phyloP scores from a whole-genome alignment of 2,113 vertebrate genomes.

The Odocoileus hemionus region DNA sequence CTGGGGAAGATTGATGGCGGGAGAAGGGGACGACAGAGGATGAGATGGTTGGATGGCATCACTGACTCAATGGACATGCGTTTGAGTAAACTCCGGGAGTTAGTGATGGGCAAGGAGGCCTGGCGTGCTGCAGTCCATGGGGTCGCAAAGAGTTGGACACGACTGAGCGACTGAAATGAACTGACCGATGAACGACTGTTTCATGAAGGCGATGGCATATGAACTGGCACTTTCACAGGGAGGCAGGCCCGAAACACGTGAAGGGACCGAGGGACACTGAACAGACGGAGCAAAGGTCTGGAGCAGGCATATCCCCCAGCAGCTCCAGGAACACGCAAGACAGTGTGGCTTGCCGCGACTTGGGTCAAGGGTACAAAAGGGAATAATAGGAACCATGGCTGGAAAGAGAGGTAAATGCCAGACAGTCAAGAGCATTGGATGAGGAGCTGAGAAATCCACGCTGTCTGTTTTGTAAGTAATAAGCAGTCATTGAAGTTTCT shows the following conservation, averaged over 20 bases:
- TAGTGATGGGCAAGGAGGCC: background rate
- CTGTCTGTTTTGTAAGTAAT: background rate
- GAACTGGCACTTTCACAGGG: background rate
- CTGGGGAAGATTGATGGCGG: rapidly evolving
- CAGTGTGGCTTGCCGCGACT: background rate
- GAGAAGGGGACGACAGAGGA: background rate
- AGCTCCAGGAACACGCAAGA: background rate
- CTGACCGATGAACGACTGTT: background rate
- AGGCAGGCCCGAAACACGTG: background rate
- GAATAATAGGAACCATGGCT: background rate
- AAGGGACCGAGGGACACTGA: background rate
- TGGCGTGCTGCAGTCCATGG: background rate
- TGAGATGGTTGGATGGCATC: background rate
- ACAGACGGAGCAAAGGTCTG: background rate
- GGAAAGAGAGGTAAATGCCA: background rate
- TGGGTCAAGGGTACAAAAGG: background rate
- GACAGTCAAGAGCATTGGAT: background rate
- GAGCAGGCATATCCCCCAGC: background rate
- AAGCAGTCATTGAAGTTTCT: background rate
- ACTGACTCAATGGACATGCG: background rate
- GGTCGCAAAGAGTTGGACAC: background rate
- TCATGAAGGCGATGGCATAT: background rate
- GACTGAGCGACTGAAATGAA: background rate
- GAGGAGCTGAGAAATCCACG: background rate
- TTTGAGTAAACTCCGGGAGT: background rate